These are phyloP conservation scores for Malurus splendens DNA, from an alignment of 2,797 vertebrate species.

Conservation along the genomic window DNA sequence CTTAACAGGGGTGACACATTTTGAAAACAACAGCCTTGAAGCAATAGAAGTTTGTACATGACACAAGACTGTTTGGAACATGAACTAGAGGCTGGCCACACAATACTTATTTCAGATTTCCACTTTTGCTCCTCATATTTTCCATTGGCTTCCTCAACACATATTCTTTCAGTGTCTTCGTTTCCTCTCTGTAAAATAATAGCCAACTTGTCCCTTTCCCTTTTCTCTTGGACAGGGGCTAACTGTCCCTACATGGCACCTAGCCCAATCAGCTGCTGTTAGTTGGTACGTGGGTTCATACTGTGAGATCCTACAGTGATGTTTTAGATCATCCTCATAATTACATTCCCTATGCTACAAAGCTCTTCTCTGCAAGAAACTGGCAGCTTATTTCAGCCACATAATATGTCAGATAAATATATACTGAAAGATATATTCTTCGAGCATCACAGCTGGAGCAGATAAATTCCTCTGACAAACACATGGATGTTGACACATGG, in stretches of 20 bases:
- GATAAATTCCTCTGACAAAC: not conserved
- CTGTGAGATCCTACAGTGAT: not conserved
- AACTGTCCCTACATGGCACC: not conserved
- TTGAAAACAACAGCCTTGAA: not conserved
- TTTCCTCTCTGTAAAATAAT: not conserved
- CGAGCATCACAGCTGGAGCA: not conserved
- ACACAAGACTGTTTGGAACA: not conserved
- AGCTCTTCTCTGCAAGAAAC: not conserved
- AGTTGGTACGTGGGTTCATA: not conserved
- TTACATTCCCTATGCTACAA: not conserved
- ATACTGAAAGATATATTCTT: not conserved
- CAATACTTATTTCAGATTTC: not conserved
- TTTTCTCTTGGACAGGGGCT: not conserved
- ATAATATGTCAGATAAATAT: not conserved
- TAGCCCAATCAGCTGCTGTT: not conserved
- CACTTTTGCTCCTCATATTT: not conserved
- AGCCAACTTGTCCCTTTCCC: not conserved
- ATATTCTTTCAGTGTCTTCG: not conserved
- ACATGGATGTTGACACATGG: not conserved
- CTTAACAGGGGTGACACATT: not conserved
- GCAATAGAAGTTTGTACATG: not conserved
- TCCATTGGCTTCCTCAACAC: not conserved
- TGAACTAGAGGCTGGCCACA: accelerated
- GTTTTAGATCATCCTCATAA: not conserved
- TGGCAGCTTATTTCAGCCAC: not conserved